These are phyloP conservation scores for Syrphus vitripennis DNA, from an alignment of 2,888 invertebrate genomes.

Conservation along the genomic window DNA sequence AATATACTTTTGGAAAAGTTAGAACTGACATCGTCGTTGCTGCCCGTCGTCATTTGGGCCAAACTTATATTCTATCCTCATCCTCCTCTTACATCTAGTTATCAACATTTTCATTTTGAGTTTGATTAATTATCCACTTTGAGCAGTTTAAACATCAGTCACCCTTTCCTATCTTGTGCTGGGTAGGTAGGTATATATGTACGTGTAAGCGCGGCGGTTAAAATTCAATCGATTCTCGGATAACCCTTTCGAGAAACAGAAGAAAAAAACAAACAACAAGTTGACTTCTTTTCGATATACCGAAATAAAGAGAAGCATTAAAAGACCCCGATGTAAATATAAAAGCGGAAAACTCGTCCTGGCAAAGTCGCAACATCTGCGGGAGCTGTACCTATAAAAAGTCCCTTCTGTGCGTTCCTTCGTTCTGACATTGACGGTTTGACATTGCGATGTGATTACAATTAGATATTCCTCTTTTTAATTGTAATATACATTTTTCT, in stretches of 20 bases:
- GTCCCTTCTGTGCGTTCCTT: constrained; percentile 41
- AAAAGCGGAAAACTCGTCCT: constrained; percentile 27
- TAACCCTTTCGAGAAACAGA: constrained; percentile 39
- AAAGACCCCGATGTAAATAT: constrained; percentile 13
- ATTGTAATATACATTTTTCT: constrained; percentile 30
- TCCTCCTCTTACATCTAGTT: constrained; percentile 18
- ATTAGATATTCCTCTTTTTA: constrained; percentile 63
- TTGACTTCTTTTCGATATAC: constrained; percentile 24
- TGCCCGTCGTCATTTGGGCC: background rate
- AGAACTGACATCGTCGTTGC: constrained; percentile 39
- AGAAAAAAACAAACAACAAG: constrained; percentile 1
- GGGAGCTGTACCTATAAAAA: constrained; percentile 25
- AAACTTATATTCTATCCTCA: background rate
- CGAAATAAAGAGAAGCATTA: constrained; percentile 9
- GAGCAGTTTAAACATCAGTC: constrained; percentile 45
- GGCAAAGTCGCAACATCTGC: constrained; percentile 63
- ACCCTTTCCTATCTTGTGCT: constrained; percentile 38
- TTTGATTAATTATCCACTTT: constrained; percentile 67
- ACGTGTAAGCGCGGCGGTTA: constrained; percentile 52
- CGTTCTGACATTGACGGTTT: constrained; percentile 65
- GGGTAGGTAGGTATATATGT: background rate
- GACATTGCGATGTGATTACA: constrained; percentile 68
- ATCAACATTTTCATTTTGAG: constrained; percentile 68
- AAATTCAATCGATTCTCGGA: constrained; percentile 63
- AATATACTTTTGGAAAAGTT: constrained; percentile 36